Conservation (phyloP, 2,888 invertebrate species). For the Lydus trimaculatus region DNA sequence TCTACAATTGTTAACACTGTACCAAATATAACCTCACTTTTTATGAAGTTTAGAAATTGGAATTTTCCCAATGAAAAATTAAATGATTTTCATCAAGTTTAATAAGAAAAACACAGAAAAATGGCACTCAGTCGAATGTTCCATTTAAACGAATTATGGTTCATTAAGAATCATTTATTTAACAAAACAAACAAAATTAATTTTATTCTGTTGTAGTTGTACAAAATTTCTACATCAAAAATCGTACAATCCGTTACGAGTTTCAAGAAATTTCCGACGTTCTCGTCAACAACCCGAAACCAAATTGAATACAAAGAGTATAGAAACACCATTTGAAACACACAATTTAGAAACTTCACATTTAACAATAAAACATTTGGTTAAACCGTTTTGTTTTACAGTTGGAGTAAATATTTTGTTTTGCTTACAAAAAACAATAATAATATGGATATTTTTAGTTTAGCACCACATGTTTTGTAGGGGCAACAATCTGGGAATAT, state of each 20-base stretch:
- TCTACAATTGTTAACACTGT: too few relatives aligned
- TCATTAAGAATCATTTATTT: slow-evolving; percentile 25
- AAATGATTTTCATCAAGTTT: background rate
- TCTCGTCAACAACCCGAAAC: slow-evolving; percentile 39
- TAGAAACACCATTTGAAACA: slow-evolving; percentile 60
- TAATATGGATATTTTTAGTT: slow-evolving; percentile 48
- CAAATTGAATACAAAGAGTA: slow-evolving; percentile 47
- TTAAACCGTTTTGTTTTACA: slow-evolving; percentile 72
- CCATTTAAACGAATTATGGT: slow-evolving; percentile 47
- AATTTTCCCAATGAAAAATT: background rate
- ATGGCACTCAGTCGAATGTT: slow-evolving; percentile 54
- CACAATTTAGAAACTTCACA: slow-evolving; percentile 61
- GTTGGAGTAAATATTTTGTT: slow-evolving; percentile 64
- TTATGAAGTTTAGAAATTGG: too few relatives aligned
- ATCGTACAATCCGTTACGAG: slow-evolving; percentile 11
- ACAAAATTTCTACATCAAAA: slow-evolving; percentile 18
- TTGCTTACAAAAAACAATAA: slow-evolving; percentile 17
- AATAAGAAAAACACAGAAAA: slow-evolving; percentile 3
- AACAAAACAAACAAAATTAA: background rate
- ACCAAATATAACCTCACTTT: too few relatives aligned
- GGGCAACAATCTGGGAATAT: slow-evolving; percentile 89
- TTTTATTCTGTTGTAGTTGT: slow-evolving; percentile 23
- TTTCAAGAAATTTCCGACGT: slow-evolving; percentile 42
- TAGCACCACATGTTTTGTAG: slow-evolving; percentile 70
- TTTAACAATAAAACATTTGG: slow-evolving; percentile 61